Base-by-base conservation (phyloP, 2,797 vertebrate genomes). In the Eulemur coronatus region DNA sequence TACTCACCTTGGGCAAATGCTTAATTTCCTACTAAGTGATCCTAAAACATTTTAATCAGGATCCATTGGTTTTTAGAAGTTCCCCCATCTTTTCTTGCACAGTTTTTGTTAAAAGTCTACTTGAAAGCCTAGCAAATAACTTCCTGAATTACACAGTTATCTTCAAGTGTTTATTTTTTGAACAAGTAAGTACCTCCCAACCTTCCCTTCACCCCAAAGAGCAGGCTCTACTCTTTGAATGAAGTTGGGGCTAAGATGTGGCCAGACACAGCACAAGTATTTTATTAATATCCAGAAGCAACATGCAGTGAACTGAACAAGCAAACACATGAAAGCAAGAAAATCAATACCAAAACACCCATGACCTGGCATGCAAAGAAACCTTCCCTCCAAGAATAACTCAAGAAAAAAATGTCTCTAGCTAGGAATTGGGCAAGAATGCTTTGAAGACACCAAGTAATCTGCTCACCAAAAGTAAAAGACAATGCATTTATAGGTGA, bases 271-370 rank as follows among this genome's bases (percentile, higher is more conserved):
- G 14, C 57, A 30, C 38, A 86, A 96, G 59, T 52, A 96, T 80
- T 89, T 93, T 96, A 85, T 81, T 97, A 87, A 94, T 67, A 92
- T 95, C 85, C 92, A 75, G 52, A 84, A 96, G 70, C 95, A 80
- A 97, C 76, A 85, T 70, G 92, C 78, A 97, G 73, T 86, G 75
- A 91, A 84, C 88, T 93, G 46, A 93, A 81, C 84, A 97, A 96
- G n/a, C 80, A 97, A 96, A 97, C 33, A 85, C 2, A 5, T 46
- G 57, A 75, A 94, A 88, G 86, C 90, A 96, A 97, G 97, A 70
- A 98, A 98, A 98, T 97, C 9, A 95, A 94, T 97, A 91, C 76
- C 96, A 84, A 96, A 97, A 93, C 55, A 89, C 65, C 96, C 93
- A 98, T 76, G 97, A 97, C 41, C 92, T 94, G 86, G 92, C 96